Evolutionary conservation across 2,797 vertebrate species (phyloP), one percentile per base, ranked within the genome.

Genomic region (Sylvia borin): DNA sequence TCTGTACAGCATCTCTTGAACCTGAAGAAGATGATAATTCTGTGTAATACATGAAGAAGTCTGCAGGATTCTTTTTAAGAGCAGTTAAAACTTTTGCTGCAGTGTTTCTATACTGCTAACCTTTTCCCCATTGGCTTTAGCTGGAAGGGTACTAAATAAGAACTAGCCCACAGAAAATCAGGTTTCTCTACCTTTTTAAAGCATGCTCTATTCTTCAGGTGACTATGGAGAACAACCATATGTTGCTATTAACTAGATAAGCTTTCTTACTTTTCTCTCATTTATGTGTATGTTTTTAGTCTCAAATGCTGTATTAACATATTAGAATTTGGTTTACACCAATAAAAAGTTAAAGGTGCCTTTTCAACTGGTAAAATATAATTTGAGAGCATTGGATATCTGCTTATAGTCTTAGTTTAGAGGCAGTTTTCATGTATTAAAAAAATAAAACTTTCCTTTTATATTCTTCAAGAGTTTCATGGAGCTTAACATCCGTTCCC

Each of bases 1-100:
- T 94, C 90, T 94, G 67, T 77, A 85, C 42, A 72, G 26, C 55
- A 91, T 96, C 75, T 53, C 68, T 95, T 78, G 72, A 88, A 76
- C 31, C 22, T 55, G 91, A 94, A 90, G 38, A 79, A 85, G 87
- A 76, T 92, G 87, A 91, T 91, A 96, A 81, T 70, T 79, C 29
- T 70, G 7, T 85, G 47, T 86, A 90, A 86, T 29, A 45, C 3
- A 5, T 67, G 27, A 91, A 67, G 48, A 93, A 62, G 8, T 77
- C 54, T 70, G 36, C 32, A 77, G 16, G 17, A 3, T 21, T 22
- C 50, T 90, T 92, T 87, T 73, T 9, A 45, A 86, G 55, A 78
- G 36, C 31, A 31, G 24, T 83, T 58, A 65, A 66, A 90, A 36
- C 12, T 62, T 85, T 27, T 55, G 9, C 14, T 83, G 26, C 5